Percentiles rank a stretch among this genome's conserved stretches.
Conservation (phyloP, 2,797 vertebrate species). For the Pagetopsis macropterus region DNA sequence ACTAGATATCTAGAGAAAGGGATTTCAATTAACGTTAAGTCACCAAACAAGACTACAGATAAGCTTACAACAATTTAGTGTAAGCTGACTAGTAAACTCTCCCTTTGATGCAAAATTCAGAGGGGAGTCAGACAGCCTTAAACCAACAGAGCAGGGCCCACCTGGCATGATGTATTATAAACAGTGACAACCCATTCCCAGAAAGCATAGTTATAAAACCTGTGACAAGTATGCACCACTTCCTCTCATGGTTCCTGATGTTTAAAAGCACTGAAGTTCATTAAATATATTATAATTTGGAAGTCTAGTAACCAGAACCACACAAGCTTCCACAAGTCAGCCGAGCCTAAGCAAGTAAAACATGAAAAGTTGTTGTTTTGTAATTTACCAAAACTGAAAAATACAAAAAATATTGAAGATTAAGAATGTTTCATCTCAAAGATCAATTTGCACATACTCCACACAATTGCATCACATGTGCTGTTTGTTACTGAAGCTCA, state of each 20-base stretch:
- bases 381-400: neutral
- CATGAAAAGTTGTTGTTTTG: neutral
- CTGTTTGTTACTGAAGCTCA: neutral
- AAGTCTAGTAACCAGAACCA: conserved; percentile 7
- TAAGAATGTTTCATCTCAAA: neutral
- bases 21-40: conserved; percentile 23
- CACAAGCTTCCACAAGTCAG: neutral
- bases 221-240: conserved; percentile 1
- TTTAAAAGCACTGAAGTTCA: neutral
- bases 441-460: neutral
- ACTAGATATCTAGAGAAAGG: conserved; percentile 6
- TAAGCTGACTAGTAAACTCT: conserved; percentile 44
- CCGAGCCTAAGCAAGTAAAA: neutral
- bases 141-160: conserved; percentile 33
- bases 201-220: neutral
- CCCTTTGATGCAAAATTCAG: conserved; percentile 58
- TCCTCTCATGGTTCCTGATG: conserved; percentile 5
- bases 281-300: neutral
- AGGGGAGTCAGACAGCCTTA: conserved; percentile 35
- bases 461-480: neutral
- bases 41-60: conserved; percentile 32
- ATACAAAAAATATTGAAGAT: neutral
- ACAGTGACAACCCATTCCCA: conserved; percentile 56
- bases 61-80: conserved; percentile 36
- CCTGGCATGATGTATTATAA: conserved; percentile 62